These are phyloP conservation scores for Himalopsyche phryganea DNA, from an alignment of 1,140 invertebrate species.

Conservation along the genomic window DNA sequence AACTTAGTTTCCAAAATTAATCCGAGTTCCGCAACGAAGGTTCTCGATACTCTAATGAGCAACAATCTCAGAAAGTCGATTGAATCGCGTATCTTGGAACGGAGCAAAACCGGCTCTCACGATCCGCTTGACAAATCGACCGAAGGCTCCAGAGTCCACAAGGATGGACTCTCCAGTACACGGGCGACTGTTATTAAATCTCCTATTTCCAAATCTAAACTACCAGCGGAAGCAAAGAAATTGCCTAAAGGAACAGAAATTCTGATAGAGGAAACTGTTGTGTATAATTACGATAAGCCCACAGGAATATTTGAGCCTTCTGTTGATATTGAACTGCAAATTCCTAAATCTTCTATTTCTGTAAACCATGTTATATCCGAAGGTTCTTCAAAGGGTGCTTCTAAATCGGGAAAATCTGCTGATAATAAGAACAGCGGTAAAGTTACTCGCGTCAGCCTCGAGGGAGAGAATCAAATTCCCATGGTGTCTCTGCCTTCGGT, in stretches of 20 bases:
- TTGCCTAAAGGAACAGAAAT: constrained; percentile 40
- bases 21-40: constrained; percentile 50
- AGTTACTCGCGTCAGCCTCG: constrained; percentile 34
- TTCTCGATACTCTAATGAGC: constrained; percentile 50
- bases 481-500: constrained; percentile 9
- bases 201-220: constrained; percentile 51
- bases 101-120: constrained; percentile 41
- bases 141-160: constrained; percentile 39
- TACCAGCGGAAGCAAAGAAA: constrained; percentile 46
- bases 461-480: constrained; percentile 34
- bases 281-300: constrained; percentile 52
- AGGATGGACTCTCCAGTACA: constrained; percentile 44
- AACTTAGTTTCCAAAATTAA: constrained; percentile 54
- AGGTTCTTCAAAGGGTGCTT: background rate
- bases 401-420: constrained; percentile 10
- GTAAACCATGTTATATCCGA: constrained; percentile 25
- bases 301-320: constrained; percentile 64
- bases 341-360: constrained; percentile 54
- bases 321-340: constrained; percentile 60
- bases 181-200: constrained; percentile 55
- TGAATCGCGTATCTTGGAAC: constrained; percentile 51
- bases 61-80: constrained; percentile 54
- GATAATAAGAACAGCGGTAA: constrained; percentile 23
- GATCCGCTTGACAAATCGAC: constrained; percentile 34
- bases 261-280: constrained; percentile 39